Evolutionary conservation across 1,140 invertebrate genomes (phyloP).

Genomic region (Probaryconus sp.): DNA sequence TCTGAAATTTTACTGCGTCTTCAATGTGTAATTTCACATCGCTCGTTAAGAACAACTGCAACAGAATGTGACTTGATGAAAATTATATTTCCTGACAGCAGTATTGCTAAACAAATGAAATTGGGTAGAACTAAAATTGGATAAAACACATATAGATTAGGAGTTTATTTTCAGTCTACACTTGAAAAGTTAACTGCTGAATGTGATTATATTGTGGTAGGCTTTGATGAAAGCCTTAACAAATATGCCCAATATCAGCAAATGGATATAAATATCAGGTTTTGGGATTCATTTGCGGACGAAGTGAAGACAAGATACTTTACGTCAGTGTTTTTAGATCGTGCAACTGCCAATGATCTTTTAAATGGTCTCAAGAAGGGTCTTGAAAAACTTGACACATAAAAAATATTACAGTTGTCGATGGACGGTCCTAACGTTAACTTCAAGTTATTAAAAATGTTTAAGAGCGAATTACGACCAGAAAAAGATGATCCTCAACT

Average conservation of each 20-base stretch:
- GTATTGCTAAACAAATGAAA: conserved; percentile 22
- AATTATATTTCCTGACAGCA: conserved; percentile 35
- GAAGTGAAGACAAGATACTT: conserved; percentile 16
- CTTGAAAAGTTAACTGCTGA: not conserved
- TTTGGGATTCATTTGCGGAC: conserved; percentile 11
- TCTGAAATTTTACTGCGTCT: conserved; percentile 10
- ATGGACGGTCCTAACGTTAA: conserved; percentile 32
- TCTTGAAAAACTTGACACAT: not conserved
- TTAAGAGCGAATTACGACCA: conserved; percentile 7
- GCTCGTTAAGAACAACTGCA: conserved; percentile 16
- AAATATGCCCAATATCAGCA: conserved; percentile 21
- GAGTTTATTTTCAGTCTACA: conserved; percentile 18
- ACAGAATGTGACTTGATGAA: conserved; percentile 4
- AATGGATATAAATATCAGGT: conserved; percentile 8
- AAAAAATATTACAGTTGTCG: conserved; percentile 20
- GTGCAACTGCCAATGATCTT: conserved; percentile 5
- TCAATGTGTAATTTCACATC: conserved; percentile 2
- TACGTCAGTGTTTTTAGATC: conserved; percentile 13
- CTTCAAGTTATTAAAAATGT: conserved; percentile 11
- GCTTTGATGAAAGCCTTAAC: conserved; percentile 46
- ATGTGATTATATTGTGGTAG: conserved; percentile 22
- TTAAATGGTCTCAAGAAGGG: not conserved
- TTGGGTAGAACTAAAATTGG: conserved; percentile 19
- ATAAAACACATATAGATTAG: conserved; percentile 18
- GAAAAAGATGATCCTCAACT: conserved; percentile 11